Percentiles rank a stretch among this genome's conserved stretches.
phyloP scores from a whole-genome alignment of 2,797 vertebrate species.

The Microctenopoma steveboyesi region DNA sequence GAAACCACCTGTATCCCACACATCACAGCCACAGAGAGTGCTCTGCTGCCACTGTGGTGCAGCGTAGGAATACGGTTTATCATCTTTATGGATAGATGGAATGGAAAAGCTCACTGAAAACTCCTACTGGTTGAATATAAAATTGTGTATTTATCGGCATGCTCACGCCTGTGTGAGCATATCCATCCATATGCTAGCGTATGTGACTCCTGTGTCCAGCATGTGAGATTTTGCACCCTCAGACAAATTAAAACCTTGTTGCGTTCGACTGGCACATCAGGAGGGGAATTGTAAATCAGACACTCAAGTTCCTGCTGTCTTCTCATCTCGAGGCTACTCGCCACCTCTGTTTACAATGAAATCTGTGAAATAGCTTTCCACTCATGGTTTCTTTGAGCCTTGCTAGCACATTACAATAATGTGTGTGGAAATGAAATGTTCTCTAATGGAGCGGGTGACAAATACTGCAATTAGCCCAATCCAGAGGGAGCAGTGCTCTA shows the following conservation, averaged over 20 bases:
- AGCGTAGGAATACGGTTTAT: slow-evolving; percentile 34
- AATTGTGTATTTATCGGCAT: slow-evolving; percentile 4
- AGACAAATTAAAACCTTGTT: slow-evolving; percentile 66
- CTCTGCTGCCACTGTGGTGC: neutral
- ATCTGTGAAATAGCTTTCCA: slow-evolving; percentile 39
- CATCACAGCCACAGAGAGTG: neutral
- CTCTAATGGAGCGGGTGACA: slow-evolving; percentile 75
- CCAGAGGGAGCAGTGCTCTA: slow-evolving; percentile 60
- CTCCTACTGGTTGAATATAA: slow-evolving; percentile 32
- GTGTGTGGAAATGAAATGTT: slow-evolving; percentile 67
- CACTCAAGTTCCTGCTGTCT: slow-evolving; percentile 39
- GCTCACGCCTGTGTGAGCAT: neutral
- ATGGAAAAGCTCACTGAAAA: slow-evolving; percentile 57
- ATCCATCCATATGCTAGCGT: slow-evolving; percentile 29
- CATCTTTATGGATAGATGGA: slow-evolving; percentile 40
- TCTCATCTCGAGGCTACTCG: slow-evolving; percentile 43
- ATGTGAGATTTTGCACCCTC: slow-evolving; percentile 50
- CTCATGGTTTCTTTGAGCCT: slow-evolving; percentile 51
- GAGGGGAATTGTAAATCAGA: slow-evolving; percentile 48
- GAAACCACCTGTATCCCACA: neutral
- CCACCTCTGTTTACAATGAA: slow-evolving; percentile 56
- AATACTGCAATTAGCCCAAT: slow-evolving; percentile 74
- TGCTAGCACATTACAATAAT: slow-evolving; percentile 61
- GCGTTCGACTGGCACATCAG: slow-evolving; percentile 45
- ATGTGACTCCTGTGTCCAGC: slow-evolving; percentile 45